Conservation (phyloP, 2,888 invertebrate genomes). For the Parnassius orleans region DNA sequence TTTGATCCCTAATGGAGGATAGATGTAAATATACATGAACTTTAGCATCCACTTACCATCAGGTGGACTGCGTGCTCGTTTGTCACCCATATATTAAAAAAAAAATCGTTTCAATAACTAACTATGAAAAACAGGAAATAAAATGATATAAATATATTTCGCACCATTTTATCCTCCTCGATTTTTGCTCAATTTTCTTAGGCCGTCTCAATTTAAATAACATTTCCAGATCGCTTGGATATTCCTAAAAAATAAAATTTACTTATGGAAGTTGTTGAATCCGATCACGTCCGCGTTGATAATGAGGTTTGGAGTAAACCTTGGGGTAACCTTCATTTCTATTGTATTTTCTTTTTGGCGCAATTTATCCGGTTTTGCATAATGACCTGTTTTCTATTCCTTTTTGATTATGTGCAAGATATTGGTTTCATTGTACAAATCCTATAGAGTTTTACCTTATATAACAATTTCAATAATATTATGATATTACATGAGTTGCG, state of each 20-base stretch:
- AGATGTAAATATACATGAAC: too few species aligned
- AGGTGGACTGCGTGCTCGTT: too few species aligned
- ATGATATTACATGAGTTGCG: too few species aligned
- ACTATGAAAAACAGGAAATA: too few species aligned
- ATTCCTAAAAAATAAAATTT: slow-evolving; percentile 34
- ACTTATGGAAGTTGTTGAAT: slow-evolving; percentile 36
- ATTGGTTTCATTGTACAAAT: slow-evolving; percentile 7
- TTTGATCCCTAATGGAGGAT: too few species aligned
- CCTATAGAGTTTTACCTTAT: too few species aligned
- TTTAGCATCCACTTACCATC: too few species aligned
- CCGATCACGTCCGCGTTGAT: slow-evolving; percentile 45
- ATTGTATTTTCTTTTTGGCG: slow-evolving; percentile 26
- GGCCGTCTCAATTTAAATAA: not conserved
- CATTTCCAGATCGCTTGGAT: not conserved
- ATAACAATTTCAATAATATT: too few species aligned
- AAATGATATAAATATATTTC: too few species aligned
- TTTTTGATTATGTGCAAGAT: slow-evolving; percentile 19
- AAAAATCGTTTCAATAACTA: too few species aligned
- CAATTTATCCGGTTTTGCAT: slow-evolving; percentile 24
- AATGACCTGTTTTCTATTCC: slow-evolving; percentile 24
- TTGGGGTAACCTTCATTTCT: slow-evolving; percentile 30
- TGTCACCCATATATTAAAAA: too few species aligned
- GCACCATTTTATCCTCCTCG: too few species aligned
- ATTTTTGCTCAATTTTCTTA: not conserved
- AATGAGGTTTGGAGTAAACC: slow-evolving; percentile 38